Conservation (phyloP, 2,113 vertebrate genomes). For the Phocoena phocoena region DNA sequence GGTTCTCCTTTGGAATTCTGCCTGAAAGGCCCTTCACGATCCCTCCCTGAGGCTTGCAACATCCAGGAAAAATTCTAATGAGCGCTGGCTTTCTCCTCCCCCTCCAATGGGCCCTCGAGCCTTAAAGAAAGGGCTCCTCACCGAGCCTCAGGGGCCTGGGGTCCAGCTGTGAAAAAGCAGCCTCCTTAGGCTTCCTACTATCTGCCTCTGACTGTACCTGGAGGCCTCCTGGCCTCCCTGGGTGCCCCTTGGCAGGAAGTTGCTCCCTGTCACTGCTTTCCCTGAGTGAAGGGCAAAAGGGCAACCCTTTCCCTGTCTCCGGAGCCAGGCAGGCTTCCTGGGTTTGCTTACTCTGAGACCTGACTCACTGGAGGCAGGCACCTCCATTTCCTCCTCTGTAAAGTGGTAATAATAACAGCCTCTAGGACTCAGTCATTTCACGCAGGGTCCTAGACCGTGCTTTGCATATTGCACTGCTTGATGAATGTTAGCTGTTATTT, state of each 20-base stretch:
- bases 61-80: neutral
- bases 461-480: neutral
- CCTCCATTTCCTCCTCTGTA: neutral
- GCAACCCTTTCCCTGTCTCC: neutral
- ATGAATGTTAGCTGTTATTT: neutral
- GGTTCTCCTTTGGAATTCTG: neutral
- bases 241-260: neutral
- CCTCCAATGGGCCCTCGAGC: neutral
- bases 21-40: neutral
- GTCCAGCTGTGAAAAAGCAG: neutral
- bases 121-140: neutral
- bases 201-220: neutral
- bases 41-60: neutral
- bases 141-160: neutral
- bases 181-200: neutral
- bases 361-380: neutral
- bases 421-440: neutral
- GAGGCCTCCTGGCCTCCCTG: neutral
- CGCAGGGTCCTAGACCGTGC: rapidly evolving
- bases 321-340: neutral
- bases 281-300: too few species aligned
- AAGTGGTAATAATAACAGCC: neutral
- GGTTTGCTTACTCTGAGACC: neutral
- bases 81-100: neutral
- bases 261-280: neutral